Conservation (phyloP, 2,888 invertebrate genomes). For the Cylindroiulus punctatus region DNA sequence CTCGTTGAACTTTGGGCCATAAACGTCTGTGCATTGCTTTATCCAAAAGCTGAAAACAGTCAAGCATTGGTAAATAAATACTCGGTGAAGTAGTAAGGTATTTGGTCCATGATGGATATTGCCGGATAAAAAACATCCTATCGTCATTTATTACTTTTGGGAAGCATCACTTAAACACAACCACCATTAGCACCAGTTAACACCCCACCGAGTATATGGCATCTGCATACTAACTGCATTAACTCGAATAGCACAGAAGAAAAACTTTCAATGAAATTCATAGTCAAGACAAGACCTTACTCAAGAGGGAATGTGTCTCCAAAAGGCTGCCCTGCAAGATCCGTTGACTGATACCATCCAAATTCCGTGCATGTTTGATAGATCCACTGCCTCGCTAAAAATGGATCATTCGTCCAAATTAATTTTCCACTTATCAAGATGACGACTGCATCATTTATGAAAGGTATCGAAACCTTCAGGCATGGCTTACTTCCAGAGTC, state of each 20-base stretch:
- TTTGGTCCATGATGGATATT: too few species aligned
- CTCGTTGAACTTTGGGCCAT: constrained; percentile 62
- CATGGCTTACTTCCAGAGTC: constrained; percentile 70
- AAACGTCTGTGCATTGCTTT: constrained; percentile 65
- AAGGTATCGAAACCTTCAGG: not conserved
- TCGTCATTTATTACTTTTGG: too few species aligned
- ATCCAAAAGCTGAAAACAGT: constrained; percentile 63
- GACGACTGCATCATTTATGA: not conserved
- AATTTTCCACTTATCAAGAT: not conserved
- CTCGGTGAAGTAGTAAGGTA: too few species aligned
- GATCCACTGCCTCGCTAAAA: constrained; percentile 64
- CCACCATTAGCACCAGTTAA: too few species aligned
- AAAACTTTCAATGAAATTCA: too few species aligned
- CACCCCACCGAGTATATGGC: too few species aligned
- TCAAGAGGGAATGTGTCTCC: constrained; percentile 64
- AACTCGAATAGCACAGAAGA: too few species aligned
- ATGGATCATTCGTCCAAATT: not conserved
- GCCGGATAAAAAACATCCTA: too few species aligned
- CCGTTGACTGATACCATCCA: constrained; percentile 69
- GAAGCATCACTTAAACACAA: too few species aligned
- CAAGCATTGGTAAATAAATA: too few species aligned
- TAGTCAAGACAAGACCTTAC: not conserved
- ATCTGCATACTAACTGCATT: too few species aligned
- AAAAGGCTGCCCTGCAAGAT: constrained; percentile 66
- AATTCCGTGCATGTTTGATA: constrained; percentile 70